Evolutionary conservation across 2,888 invertebrate genomes (phyloP), one percentile per base, ranked within the genome.

Genomic region (Craniophora ligustri): DNA sequence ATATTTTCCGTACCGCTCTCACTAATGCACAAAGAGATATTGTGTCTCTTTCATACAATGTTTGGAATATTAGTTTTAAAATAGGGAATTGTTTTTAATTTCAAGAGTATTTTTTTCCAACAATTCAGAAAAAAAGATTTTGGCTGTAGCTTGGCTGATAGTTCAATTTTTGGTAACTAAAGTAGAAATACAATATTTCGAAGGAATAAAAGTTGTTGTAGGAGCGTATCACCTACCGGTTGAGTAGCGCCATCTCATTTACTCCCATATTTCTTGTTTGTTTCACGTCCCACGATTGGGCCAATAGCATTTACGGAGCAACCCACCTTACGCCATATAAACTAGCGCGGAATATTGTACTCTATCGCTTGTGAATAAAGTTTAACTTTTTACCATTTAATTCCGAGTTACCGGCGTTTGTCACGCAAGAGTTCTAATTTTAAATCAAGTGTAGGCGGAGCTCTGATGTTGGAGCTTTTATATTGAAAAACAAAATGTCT

Each of bases 361-460:
- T 88, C 89, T 93, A 92, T 86, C 68, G 74, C 92, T 85, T 85
- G 81, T 76, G 76, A 82, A 92, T 92, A 93, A 91, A 92, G 92
- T 90, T 92, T 91, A 92, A 91, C 91, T 90, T 91, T 91, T 91
- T 87, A 88, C 79, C 85, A 87, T 92, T 87, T 88, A 89, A 91
- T 87, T 87, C 81, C 79, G 86, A 88, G 90, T 88, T 91, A 88
- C 89, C 91, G 91, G 91, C 92, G 91, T 92, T 92, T 92, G 92
- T 92, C 92, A 92, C 85, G 91, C 91, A 89, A 91, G 91, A 90
- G 91, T 93, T 93, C 92, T 92, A 92, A 93, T 93, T 93, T 93
- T 92, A 92, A 93, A 92, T 90, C 91, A 90, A 92, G 92, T 91
- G 93, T 93, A 93, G 93, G 93, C 93, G 93, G 93, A 91, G 93